Evolutionary conservation across 2,888 invertebrate species (phyloP), one percentile per base, ranked within the genome.

Genomic region (Dichetophora obliterata): DNA sequence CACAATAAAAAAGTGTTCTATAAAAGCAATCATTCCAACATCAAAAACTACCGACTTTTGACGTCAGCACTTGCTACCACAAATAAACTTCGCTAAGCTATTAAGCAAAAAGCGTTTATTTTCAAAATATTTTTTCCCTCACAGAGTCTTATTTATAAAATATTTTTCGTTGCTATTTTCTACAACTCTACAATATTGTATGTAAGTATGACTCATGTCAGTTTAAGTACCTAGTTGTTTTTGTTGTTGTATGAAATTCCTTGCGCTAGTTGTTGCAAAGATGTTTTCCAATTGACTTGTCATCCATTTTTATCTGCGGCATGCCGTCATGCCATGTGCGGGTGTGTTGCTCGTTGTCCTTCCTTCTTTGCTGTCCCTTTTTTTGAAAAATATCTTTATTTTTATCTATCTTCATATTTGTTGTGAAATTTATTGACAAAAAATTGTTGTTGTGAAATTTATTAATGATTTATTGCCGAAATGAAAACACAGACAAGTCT

Each of bases 271-370:
- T 59, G 16, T 24, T 24, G 59, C 59, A 24, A 59, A 59, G 59
- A 59, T 59, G 27, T 59, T 59, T 59, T 59, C 59, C 59, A 59
- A 59, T 59, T 59, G 59, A 59, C 59, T 59, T 59, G 59, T 59
- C 59, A 59, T 59, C 59, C 59, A 59, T 59, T 59, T 59, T 59
- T 59, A 24, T 59, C 59, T 59, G 27, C 24, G 5, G 24, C 16
- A 27, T 14, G 6, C 27, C 57, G 57, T 24, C 57, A 11, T 57
- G 57, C 27, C 57, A 37, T 43, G 43, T 22, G 54, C 6, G 22
- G 22, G 54, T 54, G 54, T 54, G 22, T 54, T 19, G 2, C 19
- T 54, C 8, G 5, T 54, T 54, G 54, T 54, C 19, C 22, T 24
- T 59, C 24, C 22, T 59, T 19, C 16, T 22, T 59, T 59, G 4